phyloP scores from a whole-genome alignment of 2,797 vertebrate species.

The Pseudopleuronectes americanus region DNA sequence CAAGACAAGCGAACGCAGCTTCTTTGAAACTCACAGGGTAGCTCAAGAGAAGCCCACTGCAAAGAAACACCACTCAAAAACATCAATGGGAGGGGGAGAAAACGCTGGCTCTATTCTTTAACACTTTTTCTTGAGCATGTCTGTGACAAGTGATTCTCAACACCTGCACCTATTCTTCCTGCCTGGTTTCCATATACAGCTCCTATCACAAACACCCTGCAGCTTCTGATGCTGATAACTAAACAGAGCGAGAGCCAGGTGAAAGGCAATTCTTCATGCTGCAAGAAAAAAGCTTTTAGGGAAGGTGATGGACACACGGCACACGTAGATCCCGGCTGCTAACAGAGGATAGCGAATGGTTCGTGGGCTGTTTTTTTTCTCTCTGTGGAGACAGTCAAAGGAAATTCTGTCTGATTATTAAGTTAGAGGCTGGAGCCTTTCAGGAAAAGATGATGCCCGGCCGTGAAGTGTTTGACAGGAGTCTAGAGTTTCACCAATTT shows the following conservation, averaged over 20 bases:
- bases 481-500: conserved; percentile 45
- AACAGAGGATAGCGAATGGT: conserved; percentile 28
- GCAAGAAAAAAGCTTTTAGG: conserved; percentile 12
- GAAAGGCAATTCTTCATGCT: conserved; percentile 39
- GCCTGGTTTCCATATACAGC: not conserved
- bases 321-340: conserved; percentile 24
- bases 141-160: not conserved
- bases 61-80: conserved; percentile 1
- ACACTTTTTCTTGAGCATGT: conserved; percentile 1
- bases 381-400: conserved; percentile 12
- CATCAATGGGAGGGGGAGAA: conserved; percentile 18
- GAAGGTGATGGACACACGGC: conserved; percentile 27
- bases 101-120: conserved; percentile 13
- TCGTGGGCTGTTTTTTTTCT: conserved; percentile 34
- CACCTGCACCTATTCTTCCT: conserved; percentile 26
- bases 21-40: not conserved
- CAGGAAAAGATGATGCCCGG: conserved; percentile 33
- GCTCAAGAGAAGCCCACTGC: not conserved
- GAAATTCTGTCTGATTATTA: conserved; percentile 51
- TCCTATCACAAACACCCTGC: conserved; percentile 33
- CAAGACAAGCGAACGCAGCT: conserved; percentile 12
- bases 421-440: conserved; percentile 39
- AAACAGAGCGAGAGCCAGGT: conserved; percentile 28
- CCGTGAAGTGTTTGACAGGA: conserved; percentile 43
- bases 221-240: conserved; percentile 24